phyloP scores from a whole-genome alignment of 2,888 invertebrate species.

The Macroteleia sp. region DNA sequence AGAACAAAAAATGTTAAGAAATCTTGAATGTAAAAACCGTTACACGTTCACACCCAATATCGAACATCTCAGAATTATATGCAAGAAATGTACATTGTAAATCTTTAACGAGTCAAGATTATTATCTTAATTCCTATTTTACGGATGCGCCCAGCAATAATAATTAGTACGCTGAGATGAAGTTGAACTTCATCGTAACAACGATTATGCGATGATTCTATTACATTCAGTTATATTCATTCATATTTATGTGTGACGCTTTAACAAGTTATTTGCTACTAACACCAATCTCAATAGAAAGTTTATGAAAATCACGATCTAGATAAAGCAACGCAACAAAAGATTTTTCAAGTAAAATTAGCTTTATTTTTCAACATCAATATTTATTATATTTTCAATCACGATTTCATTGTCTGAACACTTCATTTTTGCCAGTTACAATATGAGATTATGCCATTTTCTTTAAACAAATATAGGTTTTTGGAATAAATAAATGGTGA shows the following conservation, averaged over 20 bases:
- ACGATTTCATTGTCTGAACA: too few species aligned
- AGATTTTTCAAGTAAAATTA: too few species aligned
- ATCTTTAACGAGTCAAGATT: conserved; percentile 38
- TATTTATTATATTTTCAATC: too few species aligned
- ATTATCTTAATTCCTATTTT: conserved; percentile 48
- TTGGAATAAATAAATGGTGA: too few species aligned
- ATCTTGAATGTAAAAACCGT: conserved; percentile 55
- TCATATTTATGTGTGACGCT: conserved; percentile 65
- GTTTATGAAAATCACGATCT: too few species aligned
- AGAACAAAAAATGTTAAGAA: neutral
- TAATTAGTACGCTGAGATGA: conserved; percentile 56
- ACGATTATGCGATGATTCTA: conserved; percentile 35
- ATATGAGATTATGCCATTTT: too few species aligned
- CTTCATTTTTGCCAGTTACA: too few species aligned
- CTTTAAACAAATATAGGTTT: too few species aligned
- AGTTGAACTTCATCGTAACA: conserved; percentile 50
- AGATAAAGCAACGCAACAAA: too few species aligned
- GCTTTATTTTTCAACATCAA: too few species aligned
- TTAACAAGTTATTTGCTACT: too few species aligned
- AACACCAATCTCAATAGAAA: too few species aligned
- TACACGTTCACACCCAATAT: conserved; percentile 61
- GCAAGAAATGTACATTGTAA: conserved; percentile 50
- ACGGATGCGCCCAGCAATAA: conserved; percentile 49
- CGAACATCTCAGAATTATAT: conserved; percentile 50
- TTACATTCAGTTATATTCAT: conserved; percentile 58